Evolutionary conservation across 1,140 invertebrate species (phyloP), one percentile per base, ranked within the genome.

Genomic region (Saxidomus purpurata): DNA sequence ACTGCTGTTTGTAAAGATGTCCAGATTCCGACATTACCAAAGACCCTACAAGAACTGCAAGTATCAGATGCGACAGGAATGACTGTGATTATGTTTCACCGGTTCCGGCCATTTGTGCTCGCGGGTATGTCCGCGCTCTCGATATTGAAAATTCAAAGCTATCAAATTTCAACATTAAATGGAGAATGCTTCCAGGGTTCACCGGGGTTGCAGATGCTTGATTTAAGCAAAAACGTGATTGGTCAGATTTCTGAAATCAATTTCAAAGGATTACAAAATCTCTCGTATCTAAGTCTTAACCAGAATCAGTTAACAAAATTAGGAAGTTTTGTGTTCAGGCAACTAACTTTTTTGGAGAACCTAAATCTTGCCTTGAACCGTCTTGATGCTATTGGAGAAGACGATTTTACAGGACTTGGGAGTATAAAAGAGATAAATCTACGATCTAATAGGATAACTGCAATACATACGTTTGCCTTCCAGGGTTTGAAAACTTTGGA

Each of bases 341-440:
- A 90, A 2, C 87, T 92, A 11, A 52, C 81, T 11, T 36, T 28
- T 13, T 77, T 92, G 2, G 90, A 83, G 13, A 61, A 81, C 19
- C 82, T 94, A 2, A 61, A 91, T 36, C 25, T 94, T 28, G 79
- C 69, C n/a, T 28, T 52, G 11, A 94, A 94, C 80, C 63, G 83
- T 8, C n/a, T 94, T 11, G 22, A 76, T 22, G 34, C 6, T 4
- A 81, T 94, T 13, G 49, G 81, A 2, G 43, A 81, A 4, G 36
- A 81, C 19, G 89, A 63, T 31, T 94, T 94, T 85, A 40, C 83
- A 40, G 93, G 93, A 2, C 90, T 94, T 13, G n/a, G 19, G 1
- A 92, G 82, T 47, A 55, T 94, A 19, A 47, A 87, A 19, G 86
- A 61, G 0, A 40, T 94, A 6, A 85, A 91, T 69, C 59, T 93